Conservation (phyloP, 2,797 vertebrate genomes). For the Lemur catta region DNA sequence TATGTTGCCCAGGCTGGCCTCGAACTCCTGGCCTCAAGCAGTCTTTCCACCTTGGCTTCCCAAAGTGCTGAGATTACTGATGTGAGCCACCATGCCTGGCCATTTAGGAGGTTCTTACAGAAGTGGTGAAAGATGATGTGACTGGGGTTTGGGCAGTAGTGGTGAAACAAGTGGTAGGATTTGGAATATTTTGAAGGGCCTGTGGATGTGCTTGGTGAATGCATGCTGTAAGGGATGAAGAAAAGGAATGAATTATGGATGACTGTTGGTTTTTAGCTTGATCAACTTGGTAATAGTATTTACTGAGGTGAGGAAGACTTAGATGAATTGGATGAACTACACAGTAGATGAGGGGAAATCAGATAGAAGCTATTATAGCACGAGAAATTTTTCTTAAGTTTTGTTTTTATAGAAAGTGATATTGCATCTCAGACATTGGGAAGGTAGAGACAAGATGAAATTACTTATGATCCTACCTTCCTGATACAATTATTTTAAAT, state of each 20-base stretch:
- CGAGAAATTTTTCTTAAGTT: background rate
- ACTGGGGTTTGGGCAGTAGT: background rate
- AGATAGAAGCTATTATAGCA: background rate
- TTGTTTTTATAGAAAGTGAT: constrained; percentile 17
- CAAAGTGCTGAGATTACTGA: background rate
- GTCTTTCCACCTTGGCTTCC: background rate
- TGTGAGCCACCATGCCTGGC: background rate
- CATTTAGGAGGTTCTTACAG: background rate
- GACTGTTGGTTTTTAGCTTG: background rate
- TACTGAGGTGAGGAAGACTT: background rate
- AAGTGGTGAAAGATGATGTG: background rate
- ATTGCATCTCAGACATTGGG: background rate
- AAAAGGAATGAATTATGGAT: background rate
- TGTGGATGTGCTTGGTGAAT: background rate
- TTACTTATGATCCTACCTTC: background rate
- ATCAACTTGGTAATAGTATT: background rate
- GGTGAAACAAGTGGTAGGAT: background rate
- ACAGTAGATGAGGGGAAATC: background rate
- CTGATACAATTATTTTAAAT: background rate
- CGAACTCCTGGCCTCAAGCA: background rate
- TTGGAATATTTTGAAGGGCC: constrained; percentile 23
- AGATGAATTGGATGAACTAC: background rate
- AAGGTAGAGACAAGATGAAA: constrained; percentile 5
- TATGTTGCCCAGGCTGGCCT: background rate
- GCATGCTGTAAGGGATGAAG: background rate